Evolutionary conservation across 1,140 invertebrate species (phyloP).

Genomic region (Himalopsyche phryganea): DNA sequence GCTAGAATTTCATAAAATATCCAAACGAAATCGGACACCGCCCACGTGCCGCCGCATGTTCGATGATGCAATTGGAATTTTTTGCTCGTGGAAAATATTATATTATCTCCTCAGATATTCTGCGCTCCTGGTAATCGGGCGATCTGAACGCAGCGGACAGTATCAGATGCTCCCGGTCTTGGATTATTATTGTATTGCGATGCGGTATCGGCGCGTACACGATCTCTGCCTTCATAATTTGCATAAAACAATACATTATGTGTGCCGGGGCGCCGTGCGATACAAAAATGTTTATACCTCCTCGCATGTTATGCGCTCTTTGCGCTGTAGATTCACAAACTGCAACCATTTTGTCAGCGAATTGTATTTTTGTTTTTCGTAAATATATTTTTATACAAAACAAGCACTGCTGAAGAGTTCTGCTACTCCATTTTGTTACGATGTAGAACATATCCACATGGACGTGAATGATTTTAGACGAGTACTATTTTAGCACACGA

Average conservation of each 20-base stretch:
- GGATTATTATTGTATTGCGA: constrained; percentile 27
- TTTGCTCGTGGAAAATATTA: background rate
- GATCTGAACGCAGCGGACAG: constrained; percentile 21
- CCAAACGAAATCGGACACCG: background rate
- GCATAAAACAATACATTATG: constrained; percentile 29
- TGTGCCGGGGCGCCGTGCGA: constrained; percentile 18
- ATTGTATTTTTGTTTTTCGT: no score
- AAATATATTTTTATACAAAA: no score
- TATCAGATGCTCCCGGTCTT: constrained; percentile 33
- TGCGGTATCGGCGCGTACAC: constrained; percentile 15
- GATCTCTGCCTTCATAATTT: constrained; percentile 25
- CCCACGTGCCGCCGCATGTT: background rate
- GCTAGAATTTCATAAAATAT: no score
- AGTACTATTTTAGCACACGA: no score
- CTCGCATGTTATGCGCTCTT: constrained; percentile 6
- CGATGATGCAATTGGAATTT: background rate
- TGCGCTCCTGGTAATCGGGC: constrained; percentile 7
- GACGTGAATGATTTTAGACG: no score
- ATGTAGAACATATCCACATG: no score
- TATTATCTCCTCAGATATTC: background rate
- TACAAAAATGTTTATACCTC: constrained; percentile 12
- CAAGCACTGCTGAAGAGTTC: no score
- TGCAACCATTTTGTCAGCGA: no score
- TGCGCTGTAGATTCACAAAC: background rate
- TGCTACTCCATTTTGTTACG: no score